Evolutionary conservation across 2,888 invertebrate species (phyloP).

Genomic region (Metallyticus violacea): DNA sequence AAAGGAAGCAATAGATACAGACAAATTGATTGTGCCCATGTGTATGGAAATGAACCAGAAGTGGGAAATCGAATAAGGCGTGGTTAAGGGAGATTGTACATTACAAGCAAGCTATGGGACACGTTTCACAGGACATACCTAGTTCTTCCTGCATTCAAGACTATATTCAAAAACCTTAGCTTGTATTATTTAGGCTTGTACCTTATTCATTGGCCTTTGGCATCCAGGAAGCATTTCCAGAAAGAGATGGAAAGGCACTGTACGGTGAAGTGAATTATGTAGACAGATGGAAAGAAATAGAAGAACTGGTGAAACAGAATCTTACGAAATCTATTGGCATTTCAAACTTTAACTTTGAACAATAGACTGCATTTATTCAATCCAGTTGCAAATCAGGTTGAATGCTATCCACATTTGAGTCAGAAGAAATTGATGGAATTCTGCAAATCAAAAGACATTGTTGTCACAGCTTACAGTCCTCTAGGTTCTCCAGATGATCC

Average conservation of each 20-base stretch:
- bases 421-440: constrained; percentile 67
- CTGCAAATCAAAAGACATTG: constrained; percentile 61
- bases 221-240: constrained; percentile 89
- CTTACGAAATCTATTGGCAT: constrained; percentile 72
- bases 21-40: too few relatives aligned
- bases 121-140: too few relatives aligned
- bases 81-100: constrained; percentile 66
- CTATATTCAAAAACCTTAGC: constrained; percentile 68
- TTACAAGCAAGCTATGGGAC: constrained; percentile 81
- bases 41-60: too few relatives aligned
- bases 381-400: constrained; percentile 63
- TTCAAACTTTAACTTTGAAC: constrained; percentile 77
- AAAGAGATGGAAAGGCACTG: constrained; percentile 58
- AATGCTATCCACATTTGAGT: constrained; percentile 65
- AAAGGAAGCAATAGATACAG: constrained; percentile 71
- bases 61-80: constrained; percentile 59
- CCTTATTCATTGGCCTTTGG: too few relatives aligned
- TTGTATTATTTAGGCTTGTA: constrained; percentile 80
- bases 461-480: constrained; percentile 60
- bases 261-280: constrained; percentile 67
- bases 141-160: too few relatives aligned
- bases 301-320: constrained; percentile 65
- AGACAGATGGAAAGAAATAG: constrained; percentile 75
- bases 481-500: constrained; percentile 59
- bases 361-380: constrained; percentile 67